These are phyloP conservation scores for Mechanitis mazaeus DNA, from an alignment of 2,888 invertebrate genomes.

Conservation along the genomic window DNA sequence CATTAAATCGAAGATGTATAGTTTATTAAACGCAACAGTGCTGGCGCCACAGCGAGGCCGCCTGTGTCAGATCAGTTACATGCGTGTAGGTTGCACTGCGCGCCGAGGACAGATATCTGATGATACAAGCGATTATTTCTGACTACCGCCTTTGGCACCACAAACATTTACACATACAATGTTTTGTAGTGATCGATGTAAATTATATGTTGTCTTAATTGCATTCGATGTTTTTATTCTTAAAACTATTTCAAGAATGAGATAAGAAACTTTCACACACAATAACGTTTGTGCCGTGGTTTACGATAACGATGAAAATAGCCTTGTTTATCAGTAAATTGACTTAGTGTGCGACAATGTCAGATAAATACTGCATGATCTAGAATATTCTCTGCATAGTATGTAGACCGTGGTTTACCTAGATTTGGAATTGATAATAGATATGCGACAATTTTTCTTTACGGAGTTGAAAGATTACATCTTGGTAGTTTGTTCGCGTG, in stretches of 20 bases:
- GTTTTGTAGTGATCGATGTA: too few relatives aligned
- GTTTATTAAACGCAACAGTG: not conserved
- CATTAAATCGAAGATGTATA: too few relatives aligned
- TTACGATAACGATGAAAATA: constrained; percentile 3
- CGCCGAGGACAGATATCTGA: constrained; percentile 31
- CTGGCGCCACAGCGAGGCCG: constrained; percentile 26
- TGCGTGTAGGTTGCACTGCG: constrained; percentile 46
- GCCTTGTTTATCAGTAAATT: constrained; percentile 1
- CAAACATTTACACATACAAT: too few relatives aligned
- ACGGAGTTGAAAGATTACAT: constrained; percentile 8
- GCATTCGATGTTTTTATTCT: too few relatives aligned
- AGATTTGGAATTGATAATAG: constrained; percentile 26
- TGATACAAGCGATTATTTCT: constrained; percentile 15
- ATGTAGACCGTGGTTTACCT: constrained; percentile 22
- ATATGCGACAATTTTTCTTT: constrained; percentile 24
- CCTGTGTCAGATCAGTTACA: constrained; percentile 52
- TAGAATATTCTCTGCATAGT: constrained; percentile 23
- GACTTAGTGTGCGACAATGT: not conserved
- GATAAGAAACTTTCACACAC: too few relatives aligned
- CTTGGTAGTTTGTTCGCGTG: not conserved
- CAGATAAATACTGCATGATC: constrained; percentile 13
- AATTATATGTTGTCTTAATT: too few relatives aligned
- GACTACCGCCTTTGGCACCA: constrained; percentile 4
- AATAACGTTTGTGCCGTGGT: not conserved
- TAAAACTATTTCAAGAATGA: too few relatives aligned